Evolutionary conservation across 2,797 vertebrate genomes (phyloP).

Genomic region (Leptoclinus maculatus): DNA sequence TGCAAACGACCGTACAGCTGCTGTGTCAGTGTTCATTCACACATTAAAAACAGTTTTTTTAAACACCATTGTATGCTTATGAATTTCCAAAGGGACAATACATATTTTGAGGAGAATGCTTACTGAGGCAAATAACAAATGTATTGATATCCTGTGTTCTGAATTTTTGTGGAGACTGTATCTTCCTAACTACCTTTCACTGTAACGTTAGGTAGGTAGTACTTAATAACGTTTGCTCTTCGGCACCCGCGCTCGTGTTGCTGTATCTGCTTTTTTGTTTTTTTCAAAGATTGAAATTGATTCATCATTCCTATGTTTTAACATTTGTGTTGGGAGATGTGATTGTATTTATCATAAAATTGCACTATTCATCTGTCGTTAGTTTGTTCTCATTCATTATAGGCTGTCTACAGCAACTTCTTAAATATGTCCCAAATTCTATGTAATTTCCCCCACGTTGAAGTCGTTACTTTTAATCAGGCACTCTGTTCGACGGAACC

Average conservation of each 20-base stretch:
- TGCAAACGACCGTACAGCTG: conserved; percentile 57
- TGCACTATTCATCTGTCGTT: conserved; percentile 71
- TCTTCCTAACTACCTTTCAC: conserved; percentile 49
- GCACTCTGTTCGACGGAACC: conserved; percentile 44
- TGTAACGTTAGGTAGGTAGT: conserved; percentile 44
- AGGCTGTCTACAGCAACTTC: neutral
- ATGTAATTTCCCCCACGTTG: neutral
- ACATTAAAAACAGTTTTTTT: conserved; percentile 3
- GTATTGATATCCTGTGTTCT: conserved; percentile 53
- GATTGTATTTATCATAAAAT: conserved; percentile 80
- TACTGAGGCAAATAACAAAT: conserved; percentile 35
- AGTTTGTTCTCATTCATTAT: conserved; percentile 20
- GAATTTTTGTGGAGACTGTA: conserved; percentile 33
- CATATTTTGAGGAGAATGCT: conserved; percentile 46
- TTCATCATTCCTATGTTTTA: conserved; percentile 69
- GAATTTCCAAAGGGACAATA: conserved; percentile 68
- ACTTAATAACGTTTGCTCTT: conserved; percentile 42
- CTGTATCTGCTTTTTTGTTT: conserved; percentile 47
- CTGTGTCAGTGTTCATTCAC: conserved; percentile 46
- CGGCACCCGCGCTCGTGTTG: conserved; percentile 33
- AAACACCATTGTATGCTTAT: conserved; percentile 43
- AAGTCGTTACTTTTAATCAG: conserved; percentile 58
- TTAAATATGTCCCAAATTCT: neutral
- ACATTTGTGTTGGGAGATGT: conserved; percentile 71
- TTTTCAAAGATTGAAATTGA: conserved; percentile 47